Evolutionary conservation across 64 coral and sea anemone genomes (phyloP).

Genomic region (Montipora cactus): DNA sequence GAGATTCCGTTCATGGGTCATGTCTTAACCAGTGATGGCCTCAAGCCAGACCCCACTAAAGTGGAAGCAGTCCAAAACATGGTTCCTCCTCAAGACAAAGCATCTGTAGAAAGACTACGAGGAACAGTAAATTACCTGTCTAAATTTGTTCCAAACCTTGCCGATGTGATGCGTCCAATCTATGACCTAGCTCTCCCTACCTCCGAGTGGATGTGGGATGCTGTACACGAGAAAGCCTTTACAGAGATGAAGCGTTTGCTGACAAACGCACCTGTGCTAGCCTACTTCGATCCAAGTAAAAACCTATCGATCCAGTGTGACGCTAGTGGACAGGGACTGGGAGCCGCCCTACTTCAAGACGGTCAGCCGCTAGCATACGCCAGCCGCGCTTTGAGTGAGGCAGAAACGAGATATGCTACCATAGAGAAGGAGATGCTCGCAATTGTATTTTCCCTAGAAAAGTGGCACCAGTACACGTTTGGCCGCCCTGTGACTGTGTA

Average conservation of each 20-base stretch:
- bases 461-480: slow-evolving; percentile 27
- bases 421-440: slow-evolving; percentile 14
- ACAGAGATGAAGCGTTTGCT: neutral
- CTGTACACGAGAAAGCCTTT: neutral
- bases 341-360: neutral
- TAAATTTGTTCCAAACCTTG: neutral
- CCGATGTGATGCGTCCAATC: slow-evolving; percentile 4
- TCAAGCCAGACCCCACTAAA: neutral
- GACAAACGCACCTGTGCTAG: neutral
- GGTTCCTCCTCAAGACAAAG: slow-evolving; percentile 11
- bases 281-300: neutral
- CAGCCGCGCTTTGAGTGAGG: neutral
- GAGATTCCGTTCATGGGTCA: neutral
- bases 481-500: neutral
- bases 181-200: neutral
- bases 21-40: neutral
- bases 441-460: slow-evolving; percentile 1
- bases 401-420: slow-evolving; percentile 1
- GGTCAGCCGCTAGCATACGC: neutral
- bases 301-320: neutral
- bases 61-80: slow-evolving; percentile 28
- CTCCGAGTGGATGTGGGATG: neutral
- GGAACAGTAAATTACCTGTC: slow-evolving; percentile 27
- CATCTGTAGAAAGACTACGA: neutral
- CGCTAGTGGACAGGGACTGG: neutral